Conservation (phyloP, 2,888 invertebrate species). For the Scaptomyza parva region DNA sequence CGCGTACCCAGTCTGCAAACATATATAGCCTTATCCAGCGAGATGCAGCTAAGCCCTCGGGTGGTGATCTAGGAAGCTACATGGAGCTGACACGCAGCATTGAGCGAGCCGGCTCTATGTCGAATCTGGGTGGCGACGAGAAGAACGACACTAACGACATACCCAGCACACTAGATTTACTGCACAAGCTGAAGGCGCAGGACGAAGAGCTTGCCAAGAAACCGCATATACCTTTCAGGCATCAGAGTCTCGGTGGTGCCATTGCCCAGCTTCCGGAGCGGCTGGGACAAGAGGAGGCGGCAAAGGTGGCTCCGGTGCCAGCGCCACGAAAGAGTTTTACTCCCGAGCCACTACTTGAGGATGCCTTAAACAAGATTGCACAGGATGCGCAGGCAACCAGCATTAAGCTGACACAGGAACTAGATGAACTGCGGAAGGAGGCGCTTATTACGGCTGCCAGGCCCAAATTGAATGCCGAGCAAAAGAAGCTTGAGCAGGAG, state of each 20-base stretch:
- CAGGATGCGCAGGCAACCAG: constrained; percentile 91
- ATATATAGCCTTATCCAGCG: constrained; percentile 91
- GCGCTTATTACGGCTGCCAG: constrained; percentile 78
- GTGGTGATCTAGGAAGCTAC: constrained; percentile 86
- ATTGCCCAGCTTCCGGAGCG: constrained; percentile 83
- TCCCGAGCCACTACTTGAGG: constrained; percentile 87
- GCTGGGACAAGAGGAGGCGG: constrained; percentile 61
- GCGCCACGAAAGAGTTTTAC: constrained; percentile 85
- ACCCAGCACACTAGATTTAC: constrained; percentile 80
- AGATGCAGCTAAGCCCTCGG: constrained; percentile 85
- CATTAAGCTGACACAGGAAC: constrained; percentile 88
- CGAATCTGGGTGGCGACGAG: constrained; percentile 85
- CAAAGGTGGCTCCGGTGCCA: constrained; percentile 87
- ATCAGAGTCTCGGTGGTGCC: constrained; percentile 84
- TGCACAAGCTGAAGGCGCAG: constrained; percentile 81
- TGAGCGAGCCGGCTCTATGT: constrained; percentile 88
- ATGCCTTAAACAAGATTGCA: constrained; percentile 90
- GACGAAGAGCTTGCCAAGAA: constrained; percentile 63
- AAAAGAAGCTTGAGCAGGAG: constrained; percentile 77
- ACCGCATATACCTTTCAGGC: constrained; percentile 77
- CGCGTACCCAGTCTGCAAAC: constrained; percentile 93
- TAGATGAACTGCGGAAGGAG: constrained; percentile 86
- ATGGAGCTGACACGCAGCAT: constrained; percentile 86
- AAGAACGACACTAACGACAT: constrained; percentile 66
- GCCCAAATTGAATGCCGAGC: constrained; percentile 73